Evolutionary conservation across 2,888 invertebrate species (phyloP).

Genomic region (Pegoplata infirma): DNA sequence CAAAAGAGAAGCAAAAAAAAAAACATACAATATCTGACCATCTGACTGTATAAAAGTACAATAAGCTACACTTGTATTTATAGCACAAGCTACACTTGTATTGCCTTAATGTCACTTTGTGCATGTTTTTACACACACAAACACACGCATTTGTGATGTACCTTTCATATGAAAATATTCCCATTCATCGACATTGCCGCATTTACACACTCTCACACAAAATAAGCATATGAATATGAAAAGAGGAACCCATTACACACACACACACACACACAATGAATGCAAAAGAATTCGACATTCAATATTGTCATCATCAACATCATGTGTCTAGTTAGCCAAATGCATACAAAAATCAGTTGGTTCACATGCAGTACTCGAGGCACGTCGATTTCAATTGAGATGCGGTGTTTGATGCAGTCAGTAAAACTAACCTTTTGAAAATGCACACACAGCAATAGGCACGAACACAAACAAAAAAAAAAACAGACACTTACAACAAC

Average conservation of each 20-base stretch:
- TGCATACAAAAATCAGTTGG: conserved; percentile 9
- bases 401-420: conserved; percentile 40
- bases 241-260: background rate
- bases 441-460: background rate
- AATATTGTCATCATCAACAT: background rate
- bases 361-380: background rate
- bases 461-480: background rate
- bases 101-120: conserved; percentile 38
- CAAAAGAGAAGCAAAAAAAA: background rate
- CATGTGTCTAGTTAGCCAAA: conserved; percentile 1
- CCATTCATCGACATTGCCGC: background rate
- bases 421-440: background rate
- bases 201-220: background rate
- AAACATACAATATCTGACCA: background rate
- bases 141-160: too few relatives aligned
- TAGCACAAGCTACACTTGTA: background rate
- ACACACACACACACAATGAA: too few relatives aligned
- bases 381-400: conserved; percentile 46
- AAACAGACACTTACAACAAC: background rate
- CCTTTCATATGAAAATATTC: conserved; percentile 17
- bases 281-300: background rate
- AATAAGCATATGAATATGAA: background rate
- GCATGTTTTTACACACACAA: conserved; percentile 37
- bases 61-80: conserved; percentile 4
- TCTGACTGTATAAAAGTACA: background rate